Base-by-base conservation (phyloP, 2,113 vertebrate genomes). In the Clarias macrocephalus region DNA sequence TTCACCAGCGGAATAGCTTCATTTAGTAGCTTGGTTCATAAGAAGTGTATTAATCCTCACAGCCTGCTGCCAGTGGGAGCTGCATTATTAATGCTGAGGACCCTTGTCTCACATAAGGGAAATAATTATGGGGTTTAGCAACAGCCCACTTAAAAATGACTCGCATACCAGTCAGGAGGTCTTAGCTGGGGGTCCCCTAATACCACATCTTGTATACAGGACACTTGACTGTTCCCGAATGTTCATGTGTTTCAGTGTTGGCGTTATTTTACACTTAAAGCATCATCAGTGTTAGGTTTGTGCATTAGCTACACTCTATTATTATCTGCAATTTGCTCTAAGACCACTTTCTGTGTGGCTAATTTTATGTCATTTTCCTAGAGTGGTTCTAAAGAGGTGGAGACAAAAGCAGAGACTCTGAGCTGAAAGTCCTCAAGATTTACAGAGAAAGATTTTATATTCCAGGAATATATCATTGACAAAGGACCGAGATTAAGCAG, bases 1-100 rank as follows among this genome's bases (percentile, higher is more conserved):
- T 91, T 88, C 82, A 87, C 63, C 0, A 48, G 77, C 63, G 16
- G 63, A 42, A 86, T 73, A 48, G 57, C 81, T 87, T 83, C 87
- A 18, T 62, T 83, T 87, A 18, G 70, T 23, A 21, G 25, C 28
- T 57, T 75, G 57, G 52, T 70, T 86, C 86, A 92, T 90, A 88
- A 82, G 88, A 86, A 72, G 85, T 66, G 82, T 87, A 88, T 91
- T 89, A 88, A 89, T 94, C 92, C 91, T 90, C 85, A 83, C 79
- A 88, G 84, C 62, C 59, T 57, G 89, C 90, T 85, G 70, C 70
- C 84, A 65, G 80, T 11, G 30, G 28, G 37, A 88, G 42, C 81
- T 92, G 65, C 83, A 91, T 92, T 93, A 93, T 92, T 91, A 82
- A 90, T 88, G 87, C 79, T 16, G 79, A 42, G 76, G 82, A 86